Evolutionary conservation across 2,113 vertebrate genomes (phyloP).

Genomic region (Garra rufa): DNA sequence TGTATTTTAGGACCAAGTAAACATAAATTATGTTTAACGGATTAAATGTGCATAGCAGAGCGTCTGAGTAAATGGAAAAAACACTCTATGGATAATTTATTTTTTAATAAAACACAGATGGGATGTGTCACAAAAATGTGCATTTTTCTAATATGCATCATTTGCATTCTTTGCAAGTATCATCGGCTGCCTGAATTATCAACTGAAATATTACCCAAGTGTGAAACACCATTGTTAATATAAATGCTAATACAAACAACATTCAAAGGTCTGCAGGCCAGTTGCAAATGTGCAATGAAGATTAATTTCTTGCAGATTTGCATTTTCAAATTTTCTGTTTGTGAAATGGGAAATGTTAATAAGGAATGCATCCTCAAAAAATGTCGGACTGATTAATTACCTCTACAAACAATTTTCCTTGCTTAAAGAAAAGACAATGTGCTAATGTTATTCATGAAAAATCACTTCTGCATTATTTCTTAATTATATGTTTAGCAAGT

Average conservation of each 20-base stretch:
- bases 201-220: background rate
- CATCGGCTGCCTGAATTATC: background rate
- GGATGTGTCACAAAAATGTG: background rate
- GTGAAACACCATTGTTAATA: constrained; percentile 11
- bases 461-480: background rate
- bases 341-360: background rate
- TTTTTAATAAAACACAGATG: background rate
- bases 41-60: background rate
- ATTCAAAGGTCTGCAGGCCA: background rate
- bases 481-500: constrained; percentile 74
- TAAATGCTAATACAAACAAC: constrained; percentile 5
- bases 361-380: background rate
- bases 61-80: background rate
- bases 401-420: background rate
- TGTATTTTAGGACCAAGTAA: background rate
- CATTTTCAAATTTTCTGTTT: background rate
- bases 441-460: background rate
- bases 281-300: background rate
- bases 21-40: background rate
- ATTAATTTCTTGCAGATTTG: background rate
- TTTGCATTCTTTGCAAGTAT: background rate
- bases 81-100: background rate
- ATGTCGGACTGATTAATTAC: background rate
- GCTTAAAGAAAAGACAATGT: background rate
- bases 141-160: background rate